These are phyloP conservation scores for Ranitomeya imitator DNA, from an alignment of 2,113 vertebrate species.

Conservation along the genomic window DNA sequence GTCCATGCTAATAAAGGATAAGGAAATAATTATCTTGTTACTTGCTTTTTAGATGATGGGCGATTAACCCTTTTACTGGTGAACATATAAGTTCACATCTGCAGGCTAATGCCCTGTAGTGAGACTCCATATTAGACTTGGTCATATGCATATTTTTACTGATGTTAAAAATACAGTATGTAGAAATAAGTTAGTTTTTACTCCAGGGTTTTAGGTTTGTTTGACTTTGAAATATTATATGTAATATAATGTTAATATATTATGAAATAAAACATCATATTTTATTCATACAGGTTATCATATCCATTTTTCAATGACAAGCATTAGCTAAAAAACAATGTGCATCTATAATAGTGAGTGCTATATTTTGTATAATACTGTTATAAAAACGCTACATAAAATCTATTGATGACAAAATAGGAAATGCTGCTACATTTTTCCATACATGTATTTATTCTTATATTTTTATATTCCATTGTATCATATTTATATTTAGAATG, in stretches of 20 bases:
- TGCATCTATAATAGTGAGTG: conserved; percentile 78
- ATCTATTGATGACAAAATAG: neutral
- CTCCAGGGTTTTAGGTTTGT: conserved; percentile 63
- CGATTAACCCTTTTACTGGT: conserved; percentile 30
- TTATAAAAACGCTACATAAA: neutral
- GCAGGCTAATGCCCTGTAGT: conserved; percentile 44
- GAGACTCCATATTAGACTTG: conserved; percentile 15
- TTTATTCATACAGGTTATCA: conserved; percentile 81
- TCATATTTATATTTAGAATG: neutral
- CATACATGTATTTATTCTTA: neutral
- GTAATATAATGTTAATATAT: conserved; percentile 78
- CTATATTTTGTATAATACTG: conserved; percentile 49
- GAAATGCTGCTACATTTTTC: neutral
- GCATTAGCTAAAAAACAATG: conserved; percentile 72
- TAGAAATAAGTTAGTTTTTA: conserved; percentile 62
- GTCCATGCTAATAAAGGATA: neutral
- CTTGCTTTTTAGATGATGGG: neutral
- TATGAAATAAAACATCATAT: conserved; percentile 80
- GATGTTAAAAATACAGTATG: conserved; percentile 55
- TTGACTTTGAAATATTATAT: conserved; percentile 63
- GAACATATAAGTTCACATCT: conserved; percentile 32
- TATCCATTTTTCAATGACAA: conserved; percentile 83
- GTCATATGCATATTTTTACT: conserved; percentile 14
- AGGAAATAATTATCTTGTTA: neutral
- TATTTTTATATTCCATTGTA: neutral